Base-by-base conservation (phyloP, 2,113 vertebrate genomes). In the Engraulis encrasicolus region DNA sequence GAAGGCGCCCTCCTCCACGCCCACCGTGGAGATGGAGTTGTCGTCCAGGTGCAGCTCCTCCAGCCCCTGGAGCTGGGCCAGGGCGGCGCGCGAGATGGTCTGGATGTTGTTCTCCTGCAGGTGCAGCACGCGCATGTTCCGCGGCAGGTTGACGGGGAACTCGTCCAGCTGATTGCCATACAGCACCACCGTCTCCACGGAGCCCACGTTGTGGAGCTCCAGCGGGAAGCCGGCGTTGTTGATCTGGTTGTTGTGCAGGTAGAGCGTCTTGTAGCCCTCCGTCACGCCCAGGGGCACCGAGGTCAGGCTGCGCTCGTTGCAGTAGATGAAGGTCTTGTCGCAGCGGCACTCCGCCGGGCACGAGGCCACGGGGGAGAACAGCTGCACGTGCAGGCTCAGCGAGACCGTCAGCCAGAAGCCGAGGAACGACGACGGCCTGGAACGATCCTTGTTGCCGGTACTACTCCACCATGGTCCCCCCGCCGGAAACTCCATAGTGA, bases 201-300 rank as follows among this genome's bases (percentile, higher is more conserved):
- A 97, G 84, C 91, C 97, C 52, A 99, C 94, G 4, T 95, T 96
- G 92, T 99, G 97, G 91, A 99, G 94, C 90, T 99, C 98, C 61
- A 96, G 36, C 48, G 98, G 98, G 93, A 99, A 99, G 86, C 98
- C 98, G 92, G 98, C 98, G 92, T 99, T 99, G 95, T 99, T 99
- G 93, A 99, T 99, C 97, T 98, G 97, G 97, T 99, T 99, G 94
- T 99, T 99, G 87, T 99, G 98, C 91, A 99, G 97, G 95, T 95
- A 99, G 93, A 99, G 97, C 80, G 97, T 95, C 86, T 95, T 99
- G 93, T 95, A 96, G 92, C 98, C 98, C 94, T 99, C 98, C 78
- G 96, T 95, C 88, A 99, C 97, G 89, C 98, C 98, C 94, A 98
- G 96, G 97, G 98, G 98, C 96, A 99, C 98, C 94, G 98, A 99